phyloP scores from a whole-genome alignment of 2,113 vertebrate genomes.

The Percina caprodes region DNA sequence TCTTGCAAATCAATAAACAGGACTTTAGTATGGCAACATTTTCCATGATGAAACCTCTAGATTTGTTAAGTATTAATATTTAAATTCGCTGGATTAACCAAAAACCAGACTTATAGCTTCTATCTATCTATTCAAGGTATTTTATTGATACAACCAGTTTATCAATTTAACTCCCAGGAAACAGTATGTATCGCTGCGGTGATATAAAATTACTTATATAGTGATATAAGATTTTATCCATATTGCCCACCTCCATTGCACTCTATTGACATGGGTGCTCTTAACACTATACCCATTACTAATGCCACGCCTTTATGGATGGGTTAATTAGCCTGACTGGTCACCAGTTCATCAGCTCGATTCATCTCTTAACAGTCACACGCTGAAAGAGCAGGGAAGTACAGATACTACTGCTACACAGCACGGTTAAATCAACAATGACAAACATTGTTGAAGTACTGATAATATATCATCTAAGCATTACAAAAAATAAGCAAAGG shows the following conservation, averaged over 20 bases:
- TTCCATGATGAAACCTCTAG: background rate
- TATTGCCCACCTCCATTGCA: slow-evolving; percentile 55
- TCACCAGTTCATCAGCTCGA: slow-evolving; percentile 27
- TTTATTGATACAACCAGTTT: background rate
- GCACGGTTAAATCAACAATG: slow-evolving; percentile 9
- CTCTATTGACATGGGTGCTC: background rate
- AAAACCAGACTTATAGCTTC: background rate
- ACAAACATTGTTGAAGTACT: background rate
- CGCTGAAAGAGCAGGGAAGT: slow-evolving; percentile 46
- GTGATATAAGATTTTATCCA: background rate
- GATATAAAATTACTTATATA: background rate
- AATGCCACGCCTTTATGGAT: background rate
- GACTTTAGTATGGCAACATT: background rate
- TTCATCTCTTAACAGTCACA: slow-evolving; percentile 41
- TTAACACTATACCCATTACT: slow-evolving; percentile 43
- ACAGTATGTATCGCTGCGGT: background rate
- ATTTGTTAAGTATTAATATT: background rate
- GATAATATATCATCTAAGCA: background rate
- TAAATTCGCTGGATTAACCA: background rate
- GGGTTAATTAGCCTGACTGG: slow-evolving; percentile 39
- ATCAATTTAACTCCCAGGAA: background rate
- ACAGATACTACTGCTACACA: slow-evolving; percentile 48
- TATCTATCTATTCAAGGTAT: background rate
- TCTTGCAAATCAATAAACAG: background rate
- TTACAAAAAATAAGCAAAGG: background rate